Conservation (phyloP, 2,797 vertebrate genomes). For the Luscinia megarhynchos region DNA sequence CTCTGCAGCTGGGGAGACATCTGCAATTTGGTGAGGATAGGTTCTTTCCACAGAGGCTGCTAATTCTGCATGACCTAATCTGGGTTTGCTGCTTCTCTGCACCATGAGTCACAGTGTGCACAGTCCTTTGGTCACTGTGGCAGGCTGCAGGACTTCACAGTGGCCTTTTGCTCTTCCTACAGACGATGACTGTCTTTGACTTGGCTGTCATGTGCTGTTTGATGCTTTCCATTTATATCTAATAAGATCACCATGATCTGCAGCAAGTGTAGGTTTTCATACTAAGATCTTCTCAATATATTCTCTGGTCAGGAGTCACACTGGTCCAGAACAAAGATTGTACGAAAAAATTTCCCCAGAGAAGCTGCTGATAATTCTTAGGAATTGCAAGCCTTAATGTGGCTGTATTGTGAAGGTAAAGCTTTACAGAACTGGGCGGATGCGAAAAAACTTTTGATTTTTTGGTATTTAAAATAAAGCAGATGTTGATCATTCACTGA, state of each 20-base stretch:
- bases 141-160: constrained; percentile 6
- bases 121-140: constrained; percentile 10
- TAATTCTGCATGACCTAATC: constrained; percentile 60
- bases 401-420: background rate
- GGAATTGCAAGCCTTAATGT: background rate
- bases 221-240: constrained; percentile 9
- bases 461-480: constrained; percentile 20
- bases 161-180: constrained; percentile 24
- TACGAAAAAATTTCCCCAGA: background rate
- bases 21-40: constrained; percentile 1
- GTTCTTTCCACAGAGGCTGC: constrained; percentile 57
- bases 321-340: background rate
- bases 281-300: background rate
- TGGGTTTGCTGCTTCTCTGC: constrained; percentile 11
- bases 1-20: constrained; percentile 39
- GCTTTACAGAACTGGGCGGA: background rate
- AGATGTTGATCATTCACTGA: background rate
- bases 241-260: background rate
- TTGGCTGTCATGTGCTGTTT: constrained; percentile 14
- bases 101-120: constrained; percentile 10
- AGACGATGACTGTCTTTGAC: background rate
- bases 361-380: background rate
- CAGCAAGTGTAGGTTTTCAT: background rate
- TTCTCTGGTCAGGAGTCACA: background rate
- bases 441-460: background rate